phyloP scores from a whole-genome alignment of 1,140 invertebrate genomes.

The Drosophila lacertosa region DNA sequence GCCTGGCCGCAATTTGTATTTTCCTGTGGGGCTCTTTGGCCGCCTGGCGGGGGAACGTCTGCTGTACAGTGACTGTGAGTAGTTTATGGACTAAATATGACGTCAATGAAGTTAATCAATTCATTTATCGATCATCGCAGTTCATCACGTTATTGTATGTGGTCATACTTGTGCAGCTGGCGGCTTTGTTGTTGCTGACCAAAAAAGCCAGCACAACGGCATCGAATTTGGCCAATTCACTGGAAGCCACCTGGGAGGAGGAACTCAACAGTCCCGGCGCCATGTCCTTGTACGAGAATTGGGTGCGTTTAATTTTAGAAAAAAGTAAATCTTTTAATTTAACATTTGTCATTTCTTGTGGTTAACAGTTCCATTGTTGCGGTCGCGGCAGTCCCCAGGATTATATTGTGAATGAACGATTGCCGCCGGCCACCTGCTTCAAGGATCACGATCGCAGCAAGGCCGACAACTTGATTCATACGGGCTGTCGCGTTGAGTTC shows the following conservation, averaged over 20 bases:
- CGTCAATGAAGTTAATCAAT: conserved; percentile 1
- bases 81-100: neutral
- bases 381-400: conserved; percentile 83
- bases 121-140: conserved; percentile 34
- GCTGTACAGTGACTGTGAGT: conserved; percentile 76
- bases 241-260: conserved; percentile 71
- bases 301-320: conserved; percentile 57
- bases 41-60: conserved; percentile 72
- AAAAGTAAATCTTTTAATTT: rapidly evolving
- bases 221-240: conserved; percentile 60
- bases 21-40: conserved; percentile 71
- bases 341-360: neutral
- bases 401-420: conserved; percentile 61
- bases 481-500: conserved; percentile 69
- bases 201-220: conserved; percentile 14
- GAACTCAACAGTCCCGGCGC: conserved; percentile 71
- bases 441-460: conserved; percentile 58
- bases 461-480: conserved; percentile 67
- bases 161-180: conserved; percentile 61
- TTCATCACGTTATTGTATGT: conserved; percentile 61
- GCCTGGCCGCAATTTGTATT: conserved; percentile 50
- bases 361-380: conserved; percentile 85
- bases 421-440: conserved; percentile 64
- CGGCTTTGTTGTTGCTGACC: conserved; percentile 38
- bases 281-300: conserved; percentile 77